Evolutionary conservation across 2,888 invertebrate genomes (phyloP).

Genomic region (Linyphia triangularis): DNA sequence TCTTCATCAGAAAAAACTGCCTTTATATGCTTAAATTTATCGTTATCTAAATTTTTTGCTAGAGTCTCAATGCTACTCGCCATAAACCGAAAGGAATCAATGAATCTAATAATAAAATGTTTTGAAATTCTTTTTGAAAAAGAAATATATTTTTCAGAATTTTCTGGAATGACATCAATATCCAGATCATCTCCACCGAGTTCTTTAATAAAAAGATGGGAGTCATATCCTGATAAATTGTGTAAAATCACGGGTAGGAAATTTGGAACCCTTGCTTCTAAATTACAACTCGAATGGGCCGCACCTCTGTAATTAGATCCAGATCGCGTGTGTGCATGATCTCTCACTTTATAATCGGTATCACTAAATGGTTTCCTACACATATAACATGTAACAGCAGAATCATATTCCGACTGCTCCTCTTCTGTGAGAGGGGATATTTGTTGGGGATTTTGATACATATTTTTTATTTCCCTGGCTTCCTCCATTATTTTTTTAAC

Average conservation of each 20-base stretch:
- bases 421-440: not conserved
- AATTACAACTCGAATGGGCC: not conserved
- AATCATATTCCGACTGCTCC: not conserved
- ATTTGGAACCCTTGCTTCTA: not conserved
- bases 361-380: not conserved
- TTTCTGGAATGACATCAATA: slow-evolving; percentile 76
- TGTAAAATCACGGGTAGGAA: slow-evolving; percentile 49
- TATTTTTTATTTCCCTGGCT: not conserved
- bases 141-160: slow-evolving; percentile 76
- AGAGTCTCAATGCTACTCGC: slow-evolving; percentile 64
- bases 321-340: not conserved
- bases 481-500: not conserved
- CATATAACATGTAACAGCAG: not conserved
- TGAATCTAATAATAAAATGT: slow-evolving; percentile 73
- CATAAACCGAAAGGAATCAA: slow-evolving; percentile 76
- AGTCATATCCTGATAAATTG: slow-evolving; percentile 55
- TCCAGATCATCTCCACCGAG: slow-evolving; percentile 5
- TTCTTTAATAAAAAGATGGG: slow-evolving; percentile 59
- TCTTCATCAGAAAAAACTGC: not conserved
- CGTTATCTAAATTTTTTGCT: slow-evolving; percentile 71
- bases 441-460: not conserved
- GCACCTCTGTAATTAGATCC: not conserved
- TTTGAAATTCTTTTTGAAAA: slow-evolving; percentile 32
- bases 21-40: not conserved
- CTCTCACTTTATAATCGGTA: not conserved